A percentile compares a stretch with the other conserved stretches of the same genome.
Conservation (phyloP, 2,797 vertebrate genomes). For the Cyprinodon diabolis region DNA sequence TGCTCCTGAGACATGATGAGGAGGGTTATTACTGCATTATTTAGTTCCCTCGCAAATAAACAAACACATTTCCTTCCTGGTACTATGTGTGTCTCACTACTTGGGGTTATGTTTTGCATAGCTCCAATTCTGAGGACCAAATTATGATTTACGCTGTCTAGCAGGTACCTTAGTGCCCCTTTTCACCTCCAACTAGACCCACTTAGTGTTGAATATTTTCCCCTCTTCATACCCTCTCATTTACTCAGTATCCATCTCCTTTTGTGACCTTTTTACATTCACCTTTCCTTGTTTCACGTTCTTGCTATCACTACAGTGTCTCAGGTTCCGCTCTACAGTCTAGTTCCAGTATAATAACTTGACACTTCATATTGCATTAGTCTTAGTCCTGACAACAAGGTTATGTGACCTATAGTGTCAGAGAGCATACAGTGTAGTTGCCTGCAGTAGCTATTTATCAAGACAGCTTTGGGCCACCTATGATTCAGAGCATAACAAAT, state of each 20-base stretch:
- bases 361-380: slow-evolving; percentile 86
- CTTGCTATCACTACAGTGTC: slow-evolving; percentile 75
- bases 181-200: slow-evolving; percentile 71
- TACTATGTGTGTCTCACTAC: slow-evolving; percentile 68
- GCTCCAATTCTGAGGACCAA: slow-evolving; percentile 69
- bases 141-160: slow-evolving; percentile 75
- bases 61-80: slow-evolving; percentile 77
- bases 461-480: slow-evolving; percentile 83
- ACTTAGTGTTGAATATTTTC: slow-evolving; percentile 70
- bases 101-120: slow-evolving; percentile 72
- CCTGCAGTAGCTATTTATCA: slow-evolving; percentile 86
- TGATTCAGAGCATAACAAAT: slow-evolving; percentile 84
- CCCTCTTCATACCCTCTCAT: slow-evolving; percentile 67
- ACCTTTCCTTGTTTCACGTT: slow-evolving; percentile 79
- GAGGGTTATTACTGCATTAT: slow-evolving; percentile 84
- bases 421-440: slow-evolving; percentile 81
- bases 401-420: slow-evolving; percentile 86
- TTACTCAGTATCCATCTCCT: slow-evolving; percentile 69
- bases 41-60: slow-evolving; percentile 81
- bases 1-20: slow-evolving; percentile 78
- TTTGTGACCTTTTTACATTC: slow-evolving; percentile 82
- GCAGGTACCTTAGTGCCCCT: slow-evolving; percentile 56
- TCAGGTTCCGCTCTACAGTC: slow-evolving; percentile 75
- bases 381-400: slow-evolving; percentile 84
- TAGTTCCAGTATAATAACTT: slow-evolving; percentile 86